phyloP scores from a whole-genome alignment of 2,113 vertebrate genomes.

The Seriola dumerili region DNA sequence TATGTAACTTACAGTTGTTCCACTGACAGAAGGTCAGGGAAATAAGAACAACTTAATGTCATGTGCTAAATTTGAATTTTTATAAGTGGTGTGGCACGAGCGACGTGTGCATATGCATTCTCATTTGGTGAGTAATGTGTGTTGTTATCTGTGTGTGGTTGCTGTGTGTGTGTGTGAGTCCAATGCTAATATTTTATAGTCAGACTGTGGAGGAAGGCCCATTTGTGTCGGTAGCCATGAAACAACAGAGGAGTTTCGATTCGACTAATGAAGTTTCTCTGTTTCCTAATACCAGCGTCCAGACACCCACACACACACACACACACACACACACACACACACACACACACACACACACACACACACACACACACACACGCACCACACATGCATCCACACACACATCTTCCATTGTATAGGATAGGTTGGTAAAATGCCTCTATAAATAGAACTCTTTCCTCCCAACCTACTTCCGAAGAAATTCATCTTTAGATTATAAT shows the following conservation, averaged over 20 bases:
- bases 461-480: slow-evolving; percentile 87
- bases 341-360: slow-evolving; percentile 40
- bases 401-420: slow-evolving; percentile 67
- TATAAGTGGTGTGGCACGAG: slow-evolving; percentile 63
- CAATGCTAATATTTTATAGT: slow-evolving; percentile 81
- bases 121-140: slow-evolving; percentile 47
- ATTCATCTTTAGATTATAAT: slow-evolving; percentile 90
- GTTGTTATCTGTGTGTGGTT: slow-evolving; percentile 41
- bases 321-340: slow-evolving; percentile 41
- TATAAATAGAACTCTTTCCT: slow-evolving; percentile 86
- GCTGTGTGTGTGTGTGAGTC: slow-evolving; percentile 41
- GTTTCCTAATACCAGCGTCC: slow-evolving; percentile 87
- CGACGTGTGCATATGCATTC: slow-evolving; percentile 59
- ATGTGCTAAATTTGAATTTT: slow-evolving; percentile 80
- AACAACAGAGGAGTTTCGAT: slow-evolving; percentile 85
- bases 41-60: slow-evolving; percentile 79
- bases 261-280: slow-evolving; percentile 89
- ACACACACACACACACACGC: slow-evolving; percentile 34
- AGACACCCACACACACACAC: slow-evolving; percentile 56
- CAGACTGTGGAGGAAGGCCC: slow-evolving; percentile 77
- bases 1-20: slow-evolving; percentile 78
- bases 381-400: slow-evolving; percentile 16
- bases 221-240: slow-evolving; percentile 85
- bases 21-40: slow-evolving; percentile 76
- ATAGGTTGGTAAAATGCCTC: slow-evolving; percentile 83